These are phyloP conservation scores for Thymelicus acteon DNA, from an alignment of 2,888 invertebrate species.

Conservation along the genomic window DNA sequence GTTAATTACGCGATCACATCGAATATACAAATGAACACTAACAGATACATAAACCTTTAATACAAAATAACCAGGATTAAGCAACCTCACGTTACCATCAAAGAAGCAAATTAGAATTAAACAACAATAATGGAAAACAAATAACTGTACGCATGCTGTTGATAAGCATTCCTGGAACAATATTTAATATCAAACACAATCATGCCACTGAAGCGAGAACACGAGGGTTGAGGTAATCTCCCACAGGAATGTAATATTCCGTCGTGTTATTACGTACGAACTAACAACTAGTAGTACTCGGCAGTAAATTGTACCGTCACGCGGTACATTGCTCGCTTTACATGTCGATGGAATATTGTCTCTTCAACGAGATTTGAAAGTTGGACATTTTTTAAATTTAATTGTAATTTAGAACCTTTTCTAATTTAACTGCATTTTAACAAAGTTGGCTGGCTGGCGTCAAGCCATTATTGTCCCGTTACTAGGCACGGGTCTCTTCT, in stretches of 20 bases:
- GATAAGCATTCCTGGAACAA: constrained; percentile 45
- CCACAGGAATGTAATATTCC: constrained; percentile 48
- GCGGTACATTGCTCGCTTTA: constrained; percentile 39
- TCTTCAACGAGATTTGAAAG: constrained; percentile 23
- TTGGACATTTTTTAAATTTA: constrained; percentile 1
- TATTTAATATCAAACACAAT: constrained; percentile 49
- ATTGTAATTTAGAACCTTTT: not conserved
- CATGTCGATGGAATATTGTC: constrained; percentile 36
- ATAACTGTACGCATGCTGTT: not conserved
- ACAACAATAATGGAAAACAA: not conserved
- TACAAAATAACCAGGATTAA: no score
- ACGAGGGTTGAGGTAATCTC: constrained; percentile 41
- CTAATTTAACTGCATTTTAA: no score
- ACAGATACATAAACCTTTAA: no score
- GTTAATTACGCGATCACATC: no score
- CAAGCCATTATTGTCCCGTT: no score
- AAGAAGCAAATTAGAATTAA: not conserved
- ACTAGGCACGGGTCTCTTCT: no score
- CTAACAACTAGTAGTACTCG: constrained; percentile 41
- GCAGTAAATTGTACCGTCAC: constrained; percentile 44
- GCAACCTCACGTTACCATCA: not conserved
- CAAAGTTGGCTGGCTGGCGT: no score
- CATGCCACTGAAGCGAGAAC: constrained; percentile 34
- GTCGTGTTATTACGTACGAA: constrained; percentile 42
- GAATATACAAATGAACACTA: no score